phyloP scores from a whole-genome alignment of 2,797 vertebrate genomes.

The Siniperca scherzeri region DNA sequence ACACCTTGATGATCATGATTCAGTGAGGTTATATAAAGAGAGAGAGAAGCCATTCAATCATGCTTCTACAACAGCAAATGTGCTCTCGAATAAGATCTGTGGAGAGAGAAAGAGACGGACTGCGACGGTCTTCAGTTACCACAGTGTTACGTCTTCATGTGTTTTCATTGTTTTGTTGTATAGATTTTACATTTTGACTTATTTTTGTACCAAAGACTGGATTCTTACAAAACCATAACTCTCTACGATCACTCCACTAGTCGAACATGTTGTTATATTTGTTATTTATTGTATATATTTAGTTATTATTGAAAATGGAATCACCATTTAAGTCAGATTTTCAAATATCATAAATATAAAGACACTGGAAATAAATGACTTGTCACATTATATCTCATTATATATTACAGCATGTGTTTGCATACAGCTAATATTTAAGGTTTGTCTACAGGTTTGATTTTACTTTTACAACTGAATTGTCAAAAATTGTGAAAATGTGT shows the following conservation, averaged over 20 bases:
- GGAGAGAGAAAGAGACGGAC: not conserved
- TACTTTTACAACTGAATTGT: too few species aligned
- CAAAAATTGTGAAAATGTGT: too few species aligned
- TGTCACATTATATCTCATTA: not conserved
- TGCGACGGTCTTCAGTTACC: not conserved
- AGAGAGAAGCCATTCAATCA: not conserved
- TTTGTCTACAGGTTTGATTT: not conserved
- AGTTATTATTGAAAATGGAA: too few species aligned
- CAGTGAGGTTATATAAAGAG: slow-evolving; percentile 48
- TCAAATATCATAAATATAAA: too few species aligned
- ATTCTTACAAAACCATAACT: not conserved
- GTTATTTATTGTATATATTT: not conserved
- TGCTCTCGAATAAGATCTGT: slow-evolving; percentile 1
- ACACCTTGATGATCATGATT: slow-evolving; percentile 55
- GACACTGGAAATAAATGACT: not conserved
- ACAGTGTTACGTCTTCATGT: not conserved
- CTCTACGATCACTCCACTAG: not conserved
- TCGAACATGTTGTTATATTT: not conserved
- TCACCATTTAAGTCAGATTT: too few species aligned
- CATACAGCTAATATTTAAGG: not conserved
- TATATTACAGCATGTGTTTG: not conserved
- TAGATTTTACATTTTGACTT: not conserved
- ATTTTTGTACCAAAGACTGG: not conserved
- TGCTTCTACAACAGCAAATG: slow-evolving; percentile 22
- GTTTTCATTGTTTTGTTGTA: not conserved